Conservation (phyloP, 2,113 vertebrate species). For the Gallinago media region DNA sequence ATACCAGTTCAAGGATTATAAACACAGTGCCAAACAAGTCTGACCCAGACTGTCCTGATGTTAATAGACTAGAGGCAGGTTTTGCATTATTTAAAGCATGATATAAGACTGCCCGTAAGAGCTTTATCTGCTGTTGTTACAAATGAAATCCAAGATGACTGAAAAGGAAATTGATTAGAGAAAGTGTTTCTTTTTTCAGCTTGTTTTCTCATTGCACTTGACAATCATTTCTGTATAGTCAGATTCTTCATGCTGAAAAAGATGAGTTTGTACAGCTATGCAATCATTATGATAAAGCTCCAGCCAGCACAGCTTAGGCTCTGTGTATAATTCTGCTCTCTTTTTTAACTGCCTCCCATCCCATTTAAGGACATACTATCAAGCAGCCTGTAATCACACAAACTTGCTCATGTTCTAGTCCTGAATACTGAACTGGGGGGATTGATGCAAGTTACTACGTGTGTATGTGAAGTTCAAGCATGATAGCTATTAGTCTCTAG, state of each 20-base stretch:
- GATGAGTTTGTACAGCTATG: background rate
- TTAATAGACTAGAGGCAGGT: background rate
- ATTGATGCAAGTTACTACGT: background rate
- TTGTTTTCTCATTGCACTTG: background rate
- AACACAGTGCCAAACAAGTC: background rate
- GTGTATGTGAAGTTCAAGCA: fast-evolving
- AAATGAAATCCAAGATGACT: background rate
- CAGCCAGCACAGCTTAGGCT: background rate
- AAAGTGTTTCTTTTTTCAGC: background rate
- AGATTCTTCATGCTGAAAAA: background rate
- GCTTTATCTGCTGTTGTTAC: background rate
- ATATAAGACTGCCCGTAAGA: background rate
- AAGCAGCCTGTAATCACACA: background rate
- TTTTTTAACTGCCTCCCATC: background rate
- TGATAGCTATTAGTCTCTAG: background rate
- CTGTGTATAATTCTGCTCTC: background rate
- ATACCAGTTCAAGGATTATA: background rate
- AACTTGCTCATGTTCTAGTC: background rate
- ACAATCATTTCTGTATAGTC: background rate
- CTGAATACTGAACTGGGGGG: background rate
- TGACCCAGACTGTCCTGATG: background rate
- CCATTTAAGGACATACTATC: background rate
- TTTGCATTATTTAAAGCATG: background rate
- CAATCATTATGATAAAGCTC: background rate
- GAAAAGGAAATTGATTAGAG: background rate